Conservation (phyloP, 2,888 invertebrate species). For the Parapristionchus giblindavisi region DNA sequence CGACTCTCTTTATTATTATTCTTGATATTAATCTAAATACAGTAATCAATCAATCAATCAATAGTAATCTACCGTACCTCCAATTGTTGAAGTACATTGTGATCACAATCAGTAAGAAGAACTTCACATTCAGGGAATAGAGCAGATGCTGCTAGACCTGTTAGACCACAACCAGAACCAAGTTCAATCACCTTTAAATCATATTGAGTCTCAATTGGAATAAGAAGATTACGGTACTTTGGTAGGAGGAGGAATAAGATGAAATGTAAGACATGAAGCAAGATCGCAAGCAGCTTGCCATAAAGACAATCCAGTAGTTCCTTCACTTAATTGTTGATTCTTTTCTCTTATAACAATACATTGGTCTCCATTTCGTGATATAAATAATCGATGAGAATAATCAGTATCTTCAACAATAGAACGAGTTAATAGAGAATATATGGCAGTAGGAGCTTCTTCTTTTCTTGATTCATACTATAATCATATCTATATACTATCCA, state of each 20-base stretch:
- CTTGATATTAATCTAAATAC: background rate
- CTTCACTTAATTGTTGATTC: conserved; percentile 55
- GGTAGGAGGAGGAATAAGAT: conserved; percentile 16
- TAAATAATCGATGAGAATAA: conserved; percentile 11
- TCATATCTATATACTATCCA: background rate
- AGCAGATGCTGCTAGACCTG: conserved; percentile 22
- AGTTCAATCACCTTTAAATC: conserved; percentile 13
- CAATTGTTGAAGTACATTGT: conserved; percentile 25
- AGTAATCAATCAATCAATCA: background rate
- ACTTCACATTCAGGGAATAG: conserved; percentile 18
- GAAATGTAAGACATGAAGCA: background rate
- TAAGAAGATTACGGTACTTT: background rate
- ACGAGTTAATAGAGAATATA: background rate
- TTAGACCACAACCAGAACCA: conserved; percentile 27
- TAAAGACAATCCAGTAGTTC: conserved; percentile 63
- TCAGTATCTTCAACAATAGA: conserved; percentile 25
- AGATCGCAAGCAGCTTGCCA: conserved; percentile 50
- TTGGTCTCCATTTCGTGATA: conserved; percentile 4
- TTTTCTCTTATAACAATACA: conserved; percentile 43
- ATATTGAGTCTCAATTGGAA: background rate
- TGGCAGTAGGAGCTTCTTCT: conserved; percentile 2
- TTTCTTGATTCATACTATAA: conserved; percentile 5
- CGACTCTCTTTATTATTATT: conserved; percentile 1
- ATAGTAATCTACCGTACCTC: background rate
- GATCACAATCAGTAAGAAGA: conserved; percentile 15